Evolutionary conservation across 2,888 invertebrate genomes (phyloP).

Genomic region (Steinernema hermaphroditum): DNA sequence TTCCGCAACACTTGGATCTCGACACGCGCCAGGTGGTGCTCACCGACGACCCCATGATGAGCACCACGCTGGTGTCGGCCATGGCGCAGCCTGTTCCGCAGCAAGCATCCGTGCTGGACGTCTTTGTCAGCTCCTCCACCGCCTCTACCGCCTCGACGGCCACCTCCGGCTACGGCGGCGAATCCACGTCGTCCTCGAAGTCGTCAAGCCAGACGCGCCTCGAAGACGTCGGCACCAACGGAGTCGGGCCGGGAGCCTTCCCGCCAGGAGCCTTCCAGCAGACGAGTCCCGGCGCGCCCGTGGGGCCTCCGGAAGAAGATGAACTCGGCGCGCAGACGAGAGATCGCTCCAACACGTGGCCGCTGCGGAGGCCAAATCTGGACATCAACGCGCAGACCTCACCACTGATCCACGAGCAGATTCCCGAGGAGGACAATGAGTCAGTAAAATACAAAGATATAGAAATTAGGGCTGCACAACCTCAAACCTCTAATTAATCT

Average conservation of each 20-base stretch:
- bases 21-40: constrained; percentile 36
- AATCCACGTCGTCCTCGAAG: constrained; percentile 1
- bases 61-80: constrained; percentile 7
- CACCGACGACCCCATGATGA: constrained; percentile 35
- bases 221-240: constrained; percentile 8
- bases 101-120: constrained; percentile 10
- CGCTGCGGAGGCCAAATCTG: constrained; percentile 72
- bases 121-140: constrained; percentile 12
- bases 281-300: neutral
- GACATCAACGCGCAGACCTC: constrained; percentile 46
- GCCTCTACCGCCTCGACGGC: constrained; percentile 14
- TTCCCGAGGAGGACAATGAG: constrained; percentile 59
- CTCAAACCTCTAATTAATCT: no score
- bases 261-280: no score
- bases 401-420: constrained; percentile 59
- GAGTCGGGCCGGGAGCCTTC: neutral
- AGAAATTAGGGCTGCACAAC: no score
- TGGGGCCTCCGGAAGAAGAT: constrained; percentile 32
- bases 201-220: constrained; percentile 3
- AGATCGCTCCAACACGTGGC: constrained; percentile 93
- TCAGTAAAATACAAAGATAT: neutral
- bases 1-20: constrained; percentile 33
- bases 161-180: constrained; percentile 17
- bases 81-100: neutral
- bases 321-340: constrained; percentile 54